A percentile compares a stretch with the other conserved stretches of the same genome.
These are phyloP conservation scores for Sinohyriopsis cumingii DNA, from an alignment of 2,888 invertebrate genomes.

Conservation along the genomic window DNA sequence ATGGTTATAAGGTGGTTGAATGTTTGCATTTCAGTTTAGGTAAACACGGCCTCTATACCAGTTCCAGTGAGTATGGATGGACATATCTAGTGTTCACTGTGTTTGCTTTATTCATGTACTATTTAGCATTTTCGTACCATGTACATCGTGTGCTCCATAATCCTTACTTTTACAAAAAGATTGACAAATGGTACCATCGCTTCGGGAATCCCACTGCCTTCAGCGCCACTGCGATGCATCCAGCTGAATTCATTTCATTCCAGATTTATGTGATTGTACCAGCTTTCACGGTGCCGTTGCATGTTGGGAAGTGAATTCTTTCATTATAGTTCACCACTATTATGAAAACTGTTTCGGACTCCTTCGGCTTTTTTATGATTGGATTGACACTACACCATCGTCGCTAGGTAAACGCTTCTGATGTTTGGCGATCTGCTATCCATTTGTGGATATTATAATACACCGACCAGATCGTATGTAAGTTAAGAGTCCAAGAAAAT, in stretches of 20 bases:
- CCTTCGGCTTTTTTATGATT: too few species aligned
- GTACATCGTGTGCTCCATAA: constrained; percentile 81
- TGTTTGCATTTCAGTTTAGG: constrained; percentile 60
- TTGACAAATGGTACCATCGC: constrained; percentile 84
- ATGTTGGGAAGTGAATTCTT: constrained; percentile 78
- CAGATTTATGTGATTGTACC: constrained; percentile 77
- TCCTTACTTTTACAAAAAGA: constrained; percentile 78
- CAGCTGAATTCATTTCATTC: constrained; percentile 80
- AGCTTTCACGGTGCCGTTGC: constrained; percentile 78
- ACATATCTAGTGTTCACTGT: constrained; percentile 80
- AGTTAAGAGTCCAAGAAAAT: too few species aligned
- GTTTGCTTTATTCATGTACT: constrained; percentile 77
- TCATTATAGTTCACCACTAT: too few species aligned
- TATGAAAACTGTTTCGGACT: too few species aligned
- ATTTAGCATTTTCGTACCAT: constrained; percentile 78
- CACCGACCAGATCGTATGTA: too few species aligned
- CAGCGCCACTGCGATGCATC: constrained; percentile 84
- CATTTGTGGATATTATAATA: too few species aligned
- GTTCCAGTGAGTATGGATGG: constrained; percentile 79
- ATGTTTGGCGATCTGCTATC: too few species aligned
- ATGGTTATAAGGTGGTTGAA: too few species aligned
- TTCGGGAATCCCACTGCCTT: constrained; percentile 84
- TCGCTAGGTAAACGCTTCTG: too few species aligned
- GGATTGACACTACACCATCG: too few species aligned
- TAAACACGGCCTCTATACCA: constrained; percentile 79